Conservation (phyloP, 2,113 vertebrate species). For the Lontra canadensis region DNA sequence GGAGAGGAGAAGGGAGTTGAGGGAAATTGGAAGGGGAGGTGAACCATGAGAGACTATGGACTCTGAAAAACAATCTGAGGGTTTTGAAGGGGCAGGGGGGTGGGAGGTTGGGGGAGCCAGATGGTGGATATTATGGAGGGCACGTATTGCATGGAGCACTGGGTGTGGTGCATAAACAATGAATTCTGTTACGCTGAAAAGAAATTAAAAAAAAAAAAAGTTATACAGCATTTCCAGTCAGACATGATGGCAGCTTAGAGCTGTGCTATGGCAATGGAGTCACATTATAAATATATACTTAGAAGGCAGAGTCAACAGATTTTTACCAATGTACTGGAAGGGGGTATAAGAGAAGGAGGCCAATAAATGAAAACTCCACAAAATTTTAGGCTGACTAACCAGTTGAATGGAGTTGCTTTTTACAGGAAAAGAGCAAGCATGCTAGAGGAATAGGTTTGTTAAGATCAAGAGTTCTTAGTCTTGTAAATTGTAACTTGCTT, state of each 20-base stretch:
- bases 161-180: no score
- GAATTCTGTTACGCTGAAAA: no score
- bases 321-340: not conserved
- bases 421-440: not conserved
- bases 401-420: not conserved
- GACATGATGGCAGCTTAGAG: not conserved
- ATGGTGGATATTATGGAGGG: no score
- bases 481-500: conserved; percentile 28
- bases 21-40: no score
- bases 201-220: not conserved
- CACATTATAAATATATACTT: not conserved
- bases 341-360: not conserved
- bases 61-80: no score
- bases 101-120: no score
- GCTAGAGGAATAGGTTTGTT: not conserved
- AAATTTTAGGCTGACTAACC: not conserved
- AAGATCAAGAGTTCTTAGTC: not conserved
- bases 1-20: no score
- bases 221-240: not conserved
- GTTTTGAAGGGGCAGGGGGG: no score
- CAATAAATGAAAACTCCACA: not conserved
- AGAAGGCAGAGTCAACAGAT: not conserved
- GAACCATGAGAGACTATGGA: no score
- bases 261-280: not conserved
- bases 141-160: no score